Evolutionary conservation across 2,797 vertebrate genomes (phyloP), one percentile per base, ranked within the genome.

Genomic region (Sebastiscus tertius): DNA sequence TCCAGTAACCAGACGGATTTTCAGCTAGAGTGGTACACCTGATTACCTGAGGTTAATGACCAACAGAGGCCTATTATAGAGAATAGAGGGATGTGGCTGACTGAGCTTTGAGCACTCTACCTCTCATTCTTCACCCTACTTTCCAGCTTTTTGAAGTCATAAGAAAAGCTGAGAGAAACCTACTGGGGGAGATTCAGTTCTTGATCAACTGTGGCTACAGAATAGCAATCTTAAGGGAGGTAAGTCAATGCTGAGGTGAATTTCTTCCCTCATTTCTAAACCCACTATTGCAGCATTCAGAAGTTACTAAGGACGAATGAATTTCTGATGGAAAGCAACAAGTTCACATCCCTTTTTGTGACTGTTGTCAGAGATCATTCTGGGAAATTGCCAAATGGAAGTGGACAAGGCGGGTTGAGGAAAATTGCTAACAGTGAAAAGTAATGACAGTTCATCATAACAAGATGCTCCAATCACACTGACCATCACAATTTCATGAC

Each of bases 21-120:
- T 90, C 84, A 90, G 76, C 80, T 81, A 75, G 82, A 75, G 80
- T 84, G 67, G 86, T 85, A 72, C 86, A 89, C 86, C 87, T 92
- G 86, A 90, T 94, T 94, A 93, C 83, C 87, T 90, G 87, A 56
- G 87, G 85, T 93, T 95, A 93, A 91, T 88, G 89, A 81, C 84
- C 87, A 84, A 79, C 71, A 79, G 42, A 82, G 85, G 39, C 60
- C 36, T 74, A 63, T 82, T 82, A 75, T 63, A 60, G 16, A 71
- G 22, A 79, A 59, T 76, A 80, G 39, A 52, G 55, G 54, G 80
- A 66, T 61, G 33, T 63, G 82, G 82, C 10, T 46, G 65, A 65
- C 16, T 75, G 67, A 69, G 46, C 74, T 80, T 78, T 54, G 22
- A 55, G 58, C 14, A 10, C 16, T 78, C 42, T 24, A 31, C 0